Evolutionary conservation across 2,113 vertebrate species (phyloP), one percentile per base, ranked within the genome.

Genomic region (Clinocottus analis): DNA sequence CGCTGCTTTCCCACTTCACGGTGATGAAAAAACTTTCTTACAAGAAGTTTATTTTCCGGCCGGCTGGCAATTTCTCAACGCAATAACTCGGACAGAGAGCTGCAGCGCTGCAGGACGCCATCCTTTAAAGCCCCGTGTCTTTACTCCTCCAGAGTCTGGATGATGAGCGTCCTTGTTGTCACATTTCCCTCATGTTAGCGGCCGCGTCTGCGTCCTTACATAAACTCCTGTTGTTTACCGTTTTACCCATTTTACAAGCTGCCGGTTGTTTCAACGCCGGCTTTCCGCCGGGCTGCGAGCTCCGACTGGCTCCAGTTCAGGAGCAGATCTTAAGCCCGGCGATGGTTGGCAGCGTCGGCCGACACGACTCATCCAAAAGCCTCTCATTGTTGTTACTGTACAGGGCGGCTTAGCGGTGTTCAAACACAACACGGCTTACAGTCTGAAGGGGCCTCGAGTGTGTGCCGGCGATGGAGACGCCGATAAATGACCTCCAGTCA

Each of bases 221-320:
- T 61, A 66, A 75, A 51, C 80, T 59, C 8, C 13, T 5, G 25
- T 35, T 68, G 74, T 71, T 76, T 27, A 59, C 25, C 61, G 5
- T 73, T 67, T 65, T 41, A 43, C 12, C 16, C 35, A 35, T 80
- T 72, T 55, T 27, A 72, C 25, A 75, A 66, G 72, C 62, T 60
- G 56, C n/a, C 37, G 23, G 78, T 31, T 82, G 31, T 80, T 82
- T 70, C 51, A 68, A 77, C 83, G 69, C 13, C 31, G 39, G 33
- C 61, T 71, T 49, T 53, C 33, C 33, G 37, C 78, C 73, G 43
- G 23, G 35, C 71, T 29, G 39, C 3, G 23, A 69, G 74, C 71
- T 79, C n/a, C 33, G 7, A 7, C 71, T 85, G 85, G 83, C 78
- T 78, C 33, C 49, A 3, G 51, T 69, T 86, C 84, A 86, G 72